phyloP scores from a whole-genome alignment of 1,140 invertebrate species.

The Drosophila pruinosa region DNA sequence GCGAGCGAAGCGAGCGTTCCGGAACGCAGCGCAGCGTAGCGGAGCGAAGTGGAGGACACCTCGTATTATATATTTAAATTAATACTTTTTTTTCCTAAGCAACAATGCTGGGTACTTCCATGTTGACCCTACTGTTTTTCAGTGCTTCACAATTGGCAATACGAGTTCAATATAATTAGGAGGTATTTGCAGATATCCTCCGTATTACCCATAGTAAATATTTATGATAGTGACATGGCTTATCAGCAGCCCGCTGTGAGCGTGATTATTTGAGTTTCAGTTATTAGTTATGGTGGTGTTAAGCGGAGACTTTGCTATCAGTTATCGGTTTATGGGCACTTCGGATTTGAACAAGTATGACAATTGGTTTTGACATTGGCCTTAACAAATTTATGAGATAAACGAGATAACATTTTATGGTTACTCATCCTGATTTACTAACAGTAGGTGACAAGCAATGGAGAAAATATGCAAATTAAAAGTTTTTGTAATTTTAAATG shows the following conservation, averaged over 20 bases:
- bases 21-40: no score
- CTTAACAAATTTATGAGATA: slow-evolving; percentile 16
- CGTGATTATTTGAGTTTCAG: slow-evolving; percentile 22
- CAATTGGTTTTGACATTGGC: slow-evolving; percentile 9
- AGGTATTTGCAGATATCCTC: slow-evolving; percentile 10
- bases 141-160: slow-evolving; percentile 5
- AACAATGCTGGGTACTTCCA: slow-evolving; percentile 5
- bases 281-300: slow-evolving; percentile 1
- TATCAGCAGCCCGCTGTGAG: slow-evolving; percentile 57
- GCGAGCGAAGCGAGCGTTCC: no score
- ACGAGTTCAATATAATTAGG: neutral
- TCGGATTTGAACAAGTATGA: slow-evolving; percentile 4
- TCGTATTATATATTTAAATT: no score
- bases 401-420: neutral
- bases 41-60: no score
- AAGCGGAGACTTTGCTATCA: slow-evolving; percentile 15
- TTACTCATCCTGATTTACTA: neutral
- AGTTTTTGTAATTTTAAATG: neutral
- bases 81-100: no score
- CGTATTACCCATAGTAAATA: neutral
- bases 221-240: slow-evolving; percentile 7
- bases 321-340: neutral
- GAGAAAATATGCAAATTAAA: neutral
- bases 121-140: neutral
- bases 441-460: neutral